phyloP scores from a whole-genome alignment of 1,140 invertebrate genomes.

The Anastatus disparis region DNA sequence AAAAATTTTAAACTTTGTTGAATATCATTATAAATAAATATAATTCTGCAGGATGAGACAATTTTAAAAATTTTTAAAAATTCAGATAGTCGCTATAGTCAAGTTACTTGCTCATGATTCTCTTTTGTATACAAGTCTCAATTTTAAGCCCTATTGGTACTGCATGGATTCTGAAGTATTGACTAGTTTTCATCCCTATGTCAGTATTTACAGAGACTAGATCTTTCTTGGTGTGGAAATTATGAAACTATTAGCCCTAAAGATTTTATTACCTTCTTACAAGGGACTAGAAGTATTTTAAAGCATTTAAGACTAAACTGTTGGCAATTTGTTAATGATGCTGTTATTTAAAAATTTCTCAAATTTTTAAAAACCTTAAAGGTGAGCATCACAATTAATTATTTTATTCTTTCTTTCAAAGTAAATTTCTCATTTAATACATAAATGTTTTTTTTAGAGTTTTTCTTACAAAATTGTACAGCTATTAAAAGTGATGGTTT shows the following conservation, averaged over 20 bases:
- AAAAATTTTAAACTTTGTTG: too few relatives aligned
- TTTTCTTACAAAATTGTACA: slow-evolving; percentile 74
- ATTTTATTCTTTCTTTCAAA: neutral
- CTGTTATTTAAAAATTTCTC: slow-evolving; percentile 72
- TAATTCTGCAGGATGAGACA: slow-evolving; percentile 73
- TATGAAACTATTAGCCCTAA: slow-evolving; percentile 71
- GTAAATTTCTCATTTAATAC: slow-evolving; percentile 28
- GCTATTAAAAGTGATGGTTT: slow-evolving; percentile 72
- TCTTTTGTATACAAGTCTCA: slow-evolving; percentile 81
- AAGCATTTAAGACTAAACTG: slow-evolving; percentile 79
- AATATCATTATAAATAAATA: neutral
- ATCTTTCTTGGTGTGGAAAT: slow-evolving; percentile 90
- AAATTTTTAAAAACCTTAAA: slow-evolving; percentile 75
- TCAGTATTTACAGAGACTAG: slow-evolving; percentile 78
- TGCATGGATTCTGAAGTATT: slow-evolving; percentile 71
- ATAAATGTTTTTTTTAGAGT: slow-evolving; percentile 67
- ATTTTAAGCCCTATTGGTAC: slow-evolving; percentile 80
- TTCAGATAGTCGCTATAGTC: slow-evolving; percentile 80
- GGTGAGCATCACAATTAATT: slow-evolving; percentile 66
- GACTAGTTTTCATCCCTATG: slow-evolving; percentile 69
- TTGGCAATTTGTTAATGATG: slow-evolving; percentile 79
- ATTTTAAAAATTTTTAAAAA: slow-evolving; percentile 79
- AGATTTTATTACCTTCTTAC: slow-evolving; percentile 74
- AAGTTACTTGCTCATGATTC: slow-evolving; percentile 81
- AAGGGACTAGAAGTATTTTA: slow-evolving; percentile 72